Evolutionary conservation across 1,140 invertebrate species (phyloP).

Genomic region (Conus ventricosus): DNA sequence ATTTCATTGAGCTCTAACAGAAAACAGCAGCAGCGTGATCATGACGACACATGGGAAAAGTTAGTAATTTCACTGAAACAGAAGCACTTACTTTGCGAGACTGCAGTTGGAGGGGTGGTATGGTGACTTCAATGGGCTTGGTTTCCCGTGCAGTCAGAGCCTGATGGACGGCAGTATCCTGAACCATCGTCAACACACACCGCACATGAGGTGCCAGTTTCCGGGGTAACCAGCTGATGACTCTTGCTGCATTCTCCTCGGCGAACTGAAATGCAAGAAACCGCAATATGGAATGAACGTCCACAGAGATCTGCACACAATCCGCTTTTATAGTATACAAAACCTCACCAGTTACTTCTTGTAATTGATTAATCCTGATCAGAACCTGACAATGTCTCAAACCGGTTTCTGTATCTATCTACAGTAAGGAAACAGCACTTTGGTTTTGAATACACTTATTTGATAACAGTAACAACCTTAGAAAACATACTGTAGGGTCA

Average conservation of each 20-base stretch:
- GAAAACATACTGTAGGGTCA: no score
- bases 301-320: background rate
- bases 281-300: no score
- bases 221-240: constrained; percentile 70
- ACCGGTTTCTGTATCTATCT: no score
- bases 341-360: no score
- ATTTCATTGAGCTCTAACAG: no score
- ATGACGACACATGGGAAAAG: no score
- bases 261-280: constrained; percentile 56
- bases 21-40: no score
- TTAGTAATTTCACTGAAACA: no score
- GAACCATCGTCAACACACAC: constrained; percentile 65
- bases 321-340: background rate
- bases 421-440: no score
- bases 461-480: no score
- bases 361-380: background rate
- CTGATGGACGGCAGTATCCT: constrained; percentile 62
- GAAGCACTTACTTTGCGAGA: constrained; percentile 56
- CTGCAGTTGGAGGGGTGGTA: constrained; percentile 60
- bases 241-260: constrained; percentile 67
- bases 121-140: constrained; percentile 64
- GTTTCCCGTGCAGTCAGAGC: constrained; percentile 67
- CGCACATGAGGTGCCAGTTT: constrained; percentile 70
- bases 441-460: no score
- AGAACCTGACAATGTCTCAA: no score